A percentile compares a stretch with the other conserved stretches of the same genome.
These are phyloP conservation scores for Diachasmimorpha longicaudata DNA, from an alignment of 1,140 invertebrate species.

Conservation along the genomic window DNA sequence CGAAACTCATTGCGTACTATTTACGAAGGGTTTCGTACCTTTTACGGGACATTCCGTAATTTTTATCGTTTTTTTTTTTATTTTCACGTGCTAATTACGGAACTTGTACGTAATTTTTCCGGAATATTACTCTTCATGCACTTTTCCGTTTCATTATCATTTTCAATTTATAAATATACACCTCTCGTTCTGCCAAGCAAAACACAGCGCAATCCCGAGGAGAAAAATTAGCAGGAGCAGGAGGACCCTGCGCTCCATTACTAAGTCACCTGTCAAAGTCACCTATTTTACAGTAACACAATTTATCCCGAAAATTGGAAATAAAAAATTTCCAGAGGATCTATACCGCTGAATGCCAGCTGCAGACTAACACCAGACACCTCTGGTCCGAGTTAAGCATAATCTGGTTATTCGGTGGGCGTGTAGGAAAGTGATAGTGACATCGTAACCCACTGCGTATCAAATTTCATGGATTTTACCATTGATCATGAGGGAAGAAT, in stretches of 20 bases:
- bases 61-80: too few relatives aligned
- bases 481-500: neutral
- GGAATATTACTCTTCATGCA: too few relatives aligned
- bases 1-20: too few relatives aligned
- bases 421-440: constrained; percentile 22
- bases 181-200: constrained; percentile 34
- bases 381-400: neutral
- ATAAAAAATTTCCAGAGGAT: neutral
- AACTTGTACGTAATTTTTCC: too few relatives aligned
- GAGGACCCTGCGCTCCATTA: constrained; percentile 2
- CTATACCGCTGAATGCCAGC: neutral
- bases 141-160: neutral
- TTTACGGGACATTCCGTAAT: too few relatives aligned
- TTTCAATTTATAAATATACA: constrained; percentile 12
- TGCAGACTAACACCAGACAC: constrained; percentile 15
- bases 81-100: too few relatives aligned
- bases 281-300: neutral
- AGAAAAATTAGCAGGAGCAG: constrained; percentile 17
- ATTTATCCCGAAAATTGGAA: neutral
- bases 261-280: neutral
- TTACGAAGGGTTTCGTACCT: too few relatives aligned
- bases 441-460: constrained; percentile 40
- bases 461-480: constrained; percentile 29
- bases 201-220: constrained; percentile 5
- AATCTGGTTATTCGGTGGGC: constrained; percentile 29